Evolutionary conservation across 2,888 invertebrate species (phyloP).

Genomic region (Caenorhabditis panamensis): DNA sequence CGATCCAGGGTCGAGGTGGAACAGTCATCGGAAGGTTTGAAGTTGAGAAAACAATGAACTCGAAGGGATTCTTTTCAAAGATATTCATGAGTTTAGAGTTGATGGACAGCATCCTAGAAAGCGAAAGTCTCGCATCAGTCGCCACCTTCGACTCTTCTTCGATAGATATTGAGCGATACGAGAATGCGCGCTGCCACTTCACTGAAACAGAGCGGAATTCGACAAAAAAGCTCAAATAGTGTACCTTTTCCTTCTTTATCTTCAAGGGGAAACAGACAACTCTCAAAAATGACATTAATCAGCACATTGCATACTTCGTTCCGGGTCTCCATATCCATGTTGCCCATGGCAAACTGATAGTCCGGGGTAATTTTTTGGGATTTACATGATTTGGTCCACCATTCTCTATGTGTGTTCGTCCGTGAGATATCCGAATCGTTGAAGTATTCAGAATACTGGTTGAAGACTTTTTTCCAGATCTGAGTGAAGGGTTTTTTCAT

Average conservation of each 20-base stretch:
- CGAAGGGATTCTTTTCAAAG: conserved; percentile 71
- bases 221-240: not conserved
- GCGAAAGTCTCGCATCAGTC: conserved; percentile 62
- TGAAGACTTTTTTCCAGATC: conserved; percentile 67
- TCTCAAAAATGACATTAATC: conserved; percentile 63
- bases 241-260: conserved; percentile 33
- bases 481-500: conserved; percentile 45
- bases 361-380: conserved; percentile 60
- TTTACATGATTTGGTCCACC: conserved; percentile 75
- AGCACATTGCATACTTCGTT: conserved; percentile 66
- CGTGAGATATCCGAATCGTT: conserved; percentile 66
- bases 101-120: conserved; percentile 73
- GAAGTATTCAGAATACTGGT: conserved; percentile 71
- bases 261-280: conserved; percentile 68
- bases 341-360: conserved; percentile 65
- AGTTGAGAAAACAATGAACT: conserved; percentile 72
- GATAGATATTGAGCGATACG: conserved; percentile 66
- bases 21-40: conserved; percentile 76
- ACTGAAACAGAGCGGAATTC: conserved; percentile 21
- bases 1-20: conserved; percentile 79
- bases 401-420: conserved; percentile 73
- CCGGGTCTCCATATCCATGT: conserved; percentile 56
- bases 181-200: conserved; percentile 66
- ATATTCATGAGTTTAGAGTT: conserved; percentile 58
- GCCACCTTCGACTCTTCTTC: conserved; percentile 71